Conservation (phyloP, 2,797 vertebrate species). For the Dipus sagitta region DNA sequence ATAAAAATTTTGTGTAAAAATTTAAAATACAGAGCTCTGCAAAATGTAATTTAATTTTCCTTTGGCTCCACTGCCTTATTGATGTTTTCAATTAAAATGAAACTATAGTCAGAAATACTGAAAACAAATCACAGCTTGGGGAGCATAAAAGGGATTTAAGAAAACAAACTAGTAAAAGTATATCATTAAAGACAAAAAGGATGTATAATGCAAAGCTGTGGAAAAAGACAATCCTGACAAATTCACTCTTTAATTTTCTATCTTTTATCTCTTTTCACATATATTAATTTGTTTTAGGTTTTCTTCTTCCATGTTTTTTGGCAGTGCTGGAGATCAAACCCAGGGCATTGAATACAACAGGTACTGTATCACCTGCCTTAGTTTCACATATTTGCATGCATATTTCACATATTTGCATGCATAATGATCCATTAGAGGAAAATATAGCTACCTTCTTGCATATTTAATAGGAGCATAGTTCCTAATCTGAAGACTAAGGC, state of each 20-base stretch:
- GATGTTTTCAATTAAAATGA: not conserved
- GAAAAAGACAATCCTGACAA: not conserved
- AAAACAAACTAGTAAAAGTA: constrained; percentile 15
- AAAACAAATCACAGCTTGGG: not conserved
- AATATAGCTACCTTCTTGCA: not conserved
- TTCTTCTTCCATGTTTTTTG: not conserved
- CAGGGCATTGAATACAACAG: not conserved
- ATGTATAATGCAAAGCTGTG: not conserved
- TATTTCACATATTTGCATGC: not conserved
- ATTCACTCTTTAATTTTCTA: too few species aligned
- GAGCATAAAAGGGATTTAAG: not conserved
- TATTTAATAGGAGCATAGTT: not conserved
- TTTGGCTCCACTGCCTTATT: not conserved
- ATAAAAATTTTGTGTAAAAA: too few species aligned
- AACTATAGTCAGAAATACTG: not conserved
- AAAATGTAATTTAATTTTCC: constrained; percentile 27
- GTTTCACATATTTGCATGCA: not conserved
- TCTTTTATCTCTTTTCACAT: too few species aligned
- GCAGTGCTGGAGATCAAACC: not conserved
- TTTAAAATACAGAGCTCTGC: not conserved
- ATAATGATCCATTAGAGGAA: not conserved
- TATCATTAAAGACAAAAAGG: not conserved
- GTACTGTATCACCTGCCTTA: not conserved
- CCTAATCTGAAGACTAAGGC: not conserved
- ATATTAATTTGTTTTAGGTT: too few species aligned